These are phyloP conservation scores for Elmis aenea DNA, from an alignment of 2,888 invertebrate genomes.

Conservation along the genomic window DNA sequence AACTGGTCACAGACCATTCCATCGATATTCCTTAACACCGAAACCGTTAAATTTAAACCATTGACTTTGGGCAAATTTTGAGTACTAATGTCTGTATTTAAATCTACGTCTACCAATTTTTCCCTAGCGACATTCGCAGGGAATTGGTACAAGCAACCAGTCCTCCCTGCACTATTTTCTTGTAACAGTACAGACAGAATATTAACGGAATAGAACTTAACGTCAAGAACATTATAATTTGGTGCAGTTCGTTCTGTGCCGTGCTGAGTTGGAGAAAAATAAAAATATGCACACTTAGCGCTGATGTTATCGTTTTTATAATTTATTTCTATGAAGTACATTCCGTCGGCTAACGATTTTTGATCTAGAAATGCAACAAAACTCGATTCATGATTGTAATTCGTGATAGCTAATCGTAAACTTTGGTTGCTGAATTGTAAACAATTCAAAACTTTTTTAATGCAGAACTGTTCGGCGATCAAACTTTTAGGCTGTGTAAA, in stretches of 20 bases:
- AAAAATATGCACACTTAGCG: constrained; percentile 52
- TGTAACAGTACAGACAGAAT: constrained; percentile 67
- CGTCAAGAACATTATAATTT: constrained; percentile 56
- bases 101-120: constrained; percentile 27
- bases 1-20: constrained; percentile 63
- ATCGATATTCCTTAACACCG: constrained; percentile 57
- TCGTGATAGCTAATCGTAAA: constrained; percentile 50
- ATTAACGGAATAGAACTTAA: constrained; percentile 71
- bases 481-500: constrained; percentile 63
- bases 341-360: constrained; percentile 43
- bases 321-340: constrained; percentile 51
- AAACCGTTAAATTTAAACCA: constrained; percentile 52
- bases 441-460: constrained; percentile 50
- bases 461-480: constrained; percentile 58
- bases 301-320: constrained; percentile 46
- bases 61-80: constrained; percentile 50
- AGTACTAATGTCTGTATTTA: constrained; percentile 14
- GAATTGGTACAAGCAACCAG: constrained; percentile 35
- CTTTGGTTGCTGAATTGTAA: constrained; percentile 29
- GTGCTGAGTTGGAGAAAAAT: constrained; percentile 47
- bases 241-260: constrained; percentile 42
- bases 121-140: constrained; percentile 37
- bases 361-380: constrained; percentile 51
- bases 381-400: constrained; percentile 50
- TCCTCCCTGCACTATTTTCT: constrained; percentile 45